Conservation (phyloP, 1,140 invertebrate genomes). For the Drosophila sp. region DNA sequence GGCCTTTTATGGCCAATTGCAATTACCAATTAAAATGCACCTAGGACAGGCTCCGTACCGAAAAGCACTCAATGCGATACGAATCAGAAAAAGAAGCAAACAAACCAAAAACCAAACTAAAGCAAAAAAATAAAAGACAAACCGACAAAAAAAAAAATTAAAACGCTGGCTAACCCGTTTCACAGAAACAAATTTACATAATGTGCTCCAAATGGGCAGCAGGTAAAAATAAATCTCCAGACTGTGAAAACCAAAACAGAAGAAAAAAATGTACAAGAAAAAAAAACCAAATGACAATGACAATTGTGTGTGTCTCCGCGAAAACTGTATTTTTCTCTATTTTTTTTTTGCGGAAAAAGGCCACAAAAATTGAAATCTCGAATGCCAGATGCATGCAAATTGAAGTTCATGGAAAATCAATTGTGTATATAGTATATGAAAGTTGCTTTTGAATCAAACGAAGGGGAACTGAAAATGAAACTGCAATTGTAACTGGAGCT, state of each 20-base stretch:
- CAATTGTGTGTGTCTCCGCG: conserved; percentile 63
- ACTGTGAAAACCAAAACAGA: conserved; percentile 53
- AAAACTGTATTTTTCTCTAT: conserved; percentile 31
- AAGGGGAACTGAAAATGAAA: conserved; percentile 38
- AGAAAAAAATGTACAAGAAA: conserved; percentile 26
- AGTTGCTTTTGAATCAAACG: conserved; percentile 54
- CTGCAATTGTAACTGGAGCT: conserved; percentile 23
- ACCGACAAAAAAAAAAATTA: conserved; percentile 39
- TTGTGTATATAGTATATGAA: conserved; percentile 65
- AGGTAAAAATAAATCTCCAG: conserved; percentile 66
- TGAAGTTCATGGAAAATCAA: conserved; percentile 77
- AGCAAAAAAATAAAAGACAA: conserved; percentile 28
- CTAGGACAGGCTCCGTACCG: conserved; percentile 52
- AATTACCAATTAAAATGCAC: conserved; percentile 72
- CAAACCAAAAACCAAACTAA: conserved; percentile 17
- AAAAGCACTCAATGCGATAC: conserved; percentile 59
- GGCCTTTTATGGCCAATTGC: conserved; percentile 53
- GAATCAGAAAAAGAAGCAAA: conserved; percentile 32
- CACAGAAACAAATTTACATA: conserved; percentile 72
- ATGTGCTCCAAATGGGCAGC: conserved; percentile 74
- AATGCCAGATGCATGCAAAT: conserved; percentile 49
- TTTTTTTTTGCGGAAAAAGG: conserved; percentile 64
- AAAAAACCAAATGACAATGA: conserved; percentile 69
- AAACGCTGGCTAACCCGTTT: conserved; percentile 65
- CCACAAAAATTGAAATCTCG: conserved; percentile 41